Evolutionary conservation across 2,888 invertebrate species (phyloP), one percentile per base, ranked within the genome.

Genomic region (Drosophila kokeensis): DNA sequence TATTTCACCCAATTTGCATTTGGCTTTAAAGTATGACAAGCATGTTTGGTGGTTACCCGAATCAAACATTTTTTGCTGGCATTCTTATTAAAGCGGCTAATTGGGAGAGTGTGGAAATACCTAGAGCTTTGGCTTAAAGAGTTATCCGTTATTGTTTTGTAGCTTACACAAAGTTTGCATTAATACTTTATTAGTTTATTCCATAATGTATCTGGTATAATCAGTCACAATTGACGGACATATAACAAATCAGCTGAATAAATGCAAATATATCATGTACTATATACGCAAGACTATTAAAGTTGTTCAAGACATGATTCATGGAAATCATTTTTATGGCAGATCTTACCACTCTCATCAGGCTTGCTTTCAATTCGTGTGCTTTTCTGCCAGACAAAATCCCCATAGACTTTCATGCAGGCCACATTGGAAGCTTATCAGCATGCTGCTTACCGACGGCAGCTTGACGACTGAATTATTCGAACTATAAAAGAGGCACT

Each of bases 21-120:
- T 30, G 13, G 30, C 13, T 27, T 42, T 8, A 18, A 13, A 1
- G 2, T 4, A 49, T 50, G 34, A 45, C 57, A 69, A 75, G 50
- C 32, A 40, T 58, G 38, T 54, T 63, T 67, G 61, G 61, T 73
- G 50, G 45, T 62, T 64, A 68, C 74, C 68, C 79, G 42, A 38
- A n/a, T 36, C 15, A 77, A 49, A 34, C 32, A 32, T 34, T 6
- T 32, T 62, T 48, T n/a, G 2, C 10, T 49, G 49, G 18, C 40
- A 24, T 42, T 15, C 27, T 15, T 15, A 40, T 54, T 34, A 11
- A 27, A 24, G 11, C 2, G 29, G 11, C 40, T 48, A 45, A 60
- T 74, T 30, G 24, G 34, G n/a, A 38, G 15, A 53, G 10, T 15
- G 13, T 7, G 24, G n/a, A 36, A 73, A 57, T 62, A 45, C 29